These are phyloP conservation scores for Piezodorus guildinii DNA, from an alignment of 1,140 invertebrate species.

Conservation along the genomic window DNA sequence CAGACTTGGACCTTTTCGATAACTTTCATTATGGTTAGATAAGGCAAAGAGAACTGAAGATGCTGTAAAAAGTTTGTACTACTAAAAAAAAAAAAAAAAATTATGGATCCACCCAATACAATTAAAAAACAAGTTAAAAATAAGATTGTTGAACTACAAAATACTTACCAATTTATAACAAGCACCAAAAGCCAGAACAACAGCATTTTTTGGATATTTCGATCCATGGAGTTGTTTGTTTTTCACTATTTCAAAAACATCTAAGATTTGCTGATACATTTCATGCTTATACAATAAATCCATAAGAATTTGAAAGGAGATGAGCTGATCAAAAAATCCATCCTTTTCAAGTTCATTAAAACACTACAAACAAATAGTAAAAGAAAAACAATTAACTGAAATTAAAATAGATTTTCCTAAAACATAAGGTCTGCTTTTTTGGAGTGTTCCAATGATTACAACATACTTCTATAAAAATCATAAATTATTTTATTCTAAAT, in stretches of 20 bases:
- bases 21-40: too few relatives aligned
- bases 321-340: constrained; percentile 57
- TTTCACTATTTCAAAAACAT: constrained; percentile 48
- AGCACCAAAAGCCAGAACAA: constrained; percentile 51
- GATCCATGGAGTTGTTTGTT: constrained; percentile 43
- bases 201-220: constrained; percentile 52
- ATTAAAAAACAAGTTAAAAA: too few relatives aligned
- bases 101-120: too few relatives aligned
- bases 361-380: constrained; percentile 38
- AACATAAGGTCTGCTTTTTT: background rate
- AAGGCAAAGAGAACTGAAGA: too few relatives aligned
- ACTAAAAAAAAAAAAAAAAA: too few relatives aligned
- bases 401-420: constrained; percentile 4
- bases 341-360: constrained; percentile 48
- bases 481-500: too few relatives aligned
- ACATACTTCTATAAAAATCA: too few relatives aligned
- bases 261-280: constrained; percentile 54
- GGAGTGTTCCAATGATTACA: too few relatives aligned
- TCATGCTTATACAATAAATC: constrained; percentile 57
- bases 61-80: too few relatives aligned
- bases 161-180: constrained; percentile 62
- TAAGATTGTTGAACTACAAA: background rate
- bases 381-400: background rate
- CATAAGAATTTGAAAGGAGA: constrained; percentile 53
- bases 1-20: too few relatives aligned